Base-by-base conservation (phyloP, 2,888 invertebrate genomes). In the Ennomos fuscantarius region DNA sequence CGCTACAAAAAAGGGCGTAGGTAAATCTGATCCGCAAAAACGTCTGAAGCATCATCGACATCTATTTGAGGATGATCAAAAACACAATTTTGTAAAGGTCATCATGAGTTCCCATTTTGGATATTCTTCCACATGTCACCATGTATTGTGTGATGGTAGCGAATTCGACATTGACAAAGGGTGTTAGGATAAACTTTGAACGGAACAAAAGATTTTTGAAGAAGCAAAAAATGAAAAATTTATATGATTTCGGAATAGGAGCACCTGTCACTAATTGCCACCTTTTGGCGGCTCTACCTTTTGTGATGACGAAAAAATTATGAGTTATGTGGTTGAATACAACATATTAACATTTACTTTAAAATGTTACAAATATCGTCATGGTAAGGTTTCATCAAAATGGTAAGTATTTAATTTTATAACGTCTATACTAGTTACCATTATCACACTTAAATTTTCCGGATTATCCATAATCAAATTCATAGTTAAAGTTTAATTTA, bases 251-350 rank as follows among this genome's bases (percentile, higher is more conserved):
- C 73, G 72, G 13, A 84, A 85, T 82, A 74, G 78, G 77, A 84
- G 83, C 89, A 92, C 91, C 91, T 91, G 91, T 90, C 84, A 74
- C 87, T 91, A 91, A 91, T 91, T 90, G 87, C 90, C 89, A 89
- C 86, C 89, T 89, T 89, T 89, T 84, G 89, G 86, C 90, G 90
- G 89, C 78, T 72, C 72, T 70, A 49, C 68, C 76, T 77, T 86
- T 86, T 83, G 78, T 78, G 75, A 79, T 68, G 73, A 69, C 24
- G 39, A 59, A 63, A 65, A 60, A 65, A 51, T 52, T 66, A 66
- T 64, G 60, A 66, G 50, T 62, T 44, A 66, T 66, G 58, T 57
- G 43, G 33, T 36, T 45, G 11, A 47, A 51, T 48, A 47, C 34
- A 42, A 34, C 40, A 11, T 37, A 50, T 33, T 13, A 50, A 15